A percentile compares a stretch with the other conserved stretches of the same genome.
Evolutionary conservation across 1,140 invertebrate species (phyloP).

Genomic region (Spodoptera litura): DNA sequence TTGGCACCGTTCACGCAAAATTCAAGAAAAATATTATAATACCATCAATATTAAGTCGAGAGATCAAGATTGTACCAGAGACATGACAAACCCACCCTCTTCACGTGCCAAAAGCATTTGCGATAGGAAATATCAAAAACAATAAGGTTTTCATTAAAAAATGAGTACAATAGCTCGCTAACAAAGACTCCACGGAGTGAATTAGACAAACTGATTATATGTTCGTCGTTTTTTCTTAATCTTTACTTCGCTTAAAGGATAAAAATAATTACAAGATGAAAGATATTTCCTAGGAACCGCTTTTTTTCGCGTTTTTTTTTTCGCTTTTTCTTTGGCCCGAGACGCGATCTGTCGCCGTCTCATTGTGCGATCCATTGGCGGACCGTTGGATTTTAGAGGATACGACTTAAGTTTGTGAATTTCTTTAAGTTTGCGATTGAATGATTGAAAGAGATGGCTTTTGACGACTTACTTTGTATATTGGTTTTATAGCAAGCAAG

Average conservation of each 20-base stretch:
- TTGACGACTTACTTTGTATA: too few species aligned
- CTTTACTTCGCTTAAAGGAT: slow-evolving; percentile 81
- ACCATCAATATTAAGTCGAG: neutral
- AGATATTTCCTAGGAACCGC: slow-evolving; percentile 77
- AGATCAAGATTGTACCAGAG: slow-evolving; percentile 4
- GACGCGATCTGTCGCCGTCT: slow-evolving; percentile 76
- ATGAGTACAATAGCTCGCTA: slow-evolving; percentile 28
- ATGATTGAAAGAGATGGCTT: too few species aligned
- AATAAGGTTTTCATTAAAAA: slow-evolving; percentile 30
- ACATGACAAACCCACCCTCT: neutral
- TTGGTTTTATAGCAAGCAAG: too few species aligned
- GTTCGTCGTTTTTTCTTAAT: slow-evolving; percentile 48
- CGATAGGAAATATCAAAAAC: slow-evolving; percentile 21
- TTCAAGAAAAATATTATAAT: neutral
- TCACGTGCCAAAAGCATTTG: slow-evolving; percentile 22
- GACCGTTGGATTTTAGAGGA: slow-evolving; percentile 36
- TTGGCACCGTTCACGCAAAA: neutral
- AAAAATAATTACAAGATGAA: slow-evolving; percentile 86
- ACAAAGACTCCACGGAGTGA: slow-evolving; percentile 51
- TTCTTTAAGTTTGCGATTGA: too few species aligned
- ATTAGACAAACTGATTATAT: slow-evolving; percentile 58
- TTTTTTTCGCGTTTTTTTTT: slow-evolving; percentile 63
- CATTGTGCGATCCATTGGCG: slow-evolving; percentile 75
- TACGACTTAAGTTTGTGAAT: neutral
- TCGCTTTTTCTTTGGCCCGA: slow-evolving; percentile 69